A percentile compares a stretch with the other conserved stretches of the same genome.
Conservation (phyloP, 1,140 invertebrate genomes). For the Drosophila jambulina region DNA sequence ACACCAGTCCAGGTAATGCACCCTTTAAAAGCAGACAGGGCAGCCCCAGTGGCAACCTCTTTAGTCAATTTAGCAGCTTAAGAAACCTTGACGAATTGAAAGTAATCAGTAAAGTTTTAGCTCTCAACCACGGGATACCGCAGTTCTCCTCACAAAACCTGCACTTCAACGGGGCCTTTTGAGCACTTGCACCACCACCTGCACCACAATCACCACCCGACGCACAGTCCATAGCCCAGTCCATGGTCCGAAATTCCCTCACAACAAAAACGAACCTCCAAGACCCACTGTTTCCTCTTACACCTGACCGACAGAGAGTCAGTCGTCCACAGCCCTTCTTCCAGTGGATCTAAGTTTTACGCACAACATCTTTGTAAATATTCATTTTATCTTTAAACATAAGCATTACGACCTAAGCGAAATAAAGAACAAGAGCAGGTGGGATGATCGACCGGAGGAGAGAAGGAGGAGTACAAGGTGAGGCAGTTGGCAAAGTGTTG, state of each 20-base stretch:
- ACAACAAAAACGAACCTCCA: constrained; percentile 32
- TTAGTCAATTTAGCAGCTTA: constrained; percentile 86
- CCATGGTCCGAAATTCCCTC: constrained; percentile 23
- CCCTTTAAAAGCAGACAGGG: constrained; percentile 85
- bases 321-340: constrained; percentile 27
- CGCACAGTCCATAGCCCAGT: constrained; percentile 14
- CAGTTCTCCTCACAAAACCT: constrained; percentile 81
- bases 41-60: constrained; percentile 85
- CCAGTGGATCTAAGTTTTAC: constrained; percentile 62
- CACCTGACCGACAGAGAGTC: constrained; percentile 24
- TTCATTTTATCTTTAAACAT: constrained; percentile 68
- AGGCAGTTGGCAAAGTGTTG: constrained; percentile 53
- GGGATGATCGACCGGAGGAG: constrained; percentile 22
- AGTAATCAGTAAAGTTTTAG: constrained; percentile 92
- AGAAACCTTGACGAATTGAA: constrained; percentile 90
- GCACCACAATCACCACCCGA: constrained; percentile 46
- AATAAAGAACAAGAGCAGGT: constrained; percentile 33
- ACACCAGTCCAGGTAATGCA: constrained; percentile 72
- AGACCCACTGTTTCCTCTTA: constrained; percentile 40
- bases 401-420: constrained; percentile 58
- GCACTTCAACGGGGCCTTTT: constrained; percentile 75
- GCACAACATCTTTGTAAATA: constrained; percentile 79
- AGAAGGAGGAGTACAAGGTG: constrained; percentile 36
- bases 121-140: constrained; percentile 89
- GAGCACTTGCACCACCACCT: constrained; percentile 70